Evolutionary conservation across 64 coral and sea anemone genomes (phyloP).

Genomic region (Dendrophyllia cribrosa): DNA sequence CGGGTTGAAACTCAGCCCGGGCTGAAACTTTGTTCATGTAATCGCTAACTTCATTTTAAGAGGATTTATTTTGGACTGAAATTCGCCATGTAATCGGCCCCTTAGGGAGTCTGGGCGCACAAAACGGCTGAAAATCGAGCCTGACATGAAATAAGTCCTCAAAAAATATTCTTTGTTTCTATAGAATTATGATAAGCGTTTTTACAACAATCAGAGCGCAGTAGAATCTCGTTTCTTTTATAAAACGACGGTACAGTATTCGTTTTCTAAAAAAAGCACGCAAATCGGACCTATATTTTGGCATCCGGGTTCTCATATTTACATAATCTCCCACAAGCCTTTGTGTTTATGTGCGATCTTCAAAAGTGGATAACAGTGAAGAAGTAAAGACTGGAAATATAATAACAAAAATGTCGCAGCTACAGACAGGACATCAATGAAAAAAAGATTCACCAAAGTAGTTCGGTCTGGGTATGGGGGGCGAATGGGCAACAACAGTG

Average conservation of each 20-base stretch:
- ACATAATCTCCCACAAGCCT: slow-evolving; percentile 37
- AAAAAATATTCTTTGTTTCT: too few species aligned
- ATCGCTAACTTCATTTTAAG: too few species aligned
- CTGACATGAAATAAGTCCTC: too few species aligned
- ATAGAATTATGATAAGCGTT: too few species aligned
- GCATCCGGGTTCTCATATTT: slow-evolving; percentile 34
- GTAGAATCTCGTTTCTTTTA: too few species aligned
- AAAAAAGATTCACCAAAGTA: slow-evolving; percentile 40
- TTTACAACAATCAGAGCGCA: too few species aligned
- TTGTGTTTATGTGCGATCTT: neutral
- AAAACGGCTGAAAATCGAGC: too few species aligned
- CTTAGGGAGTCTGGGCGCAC: too few species aligned
- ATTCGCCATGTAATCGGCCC: too few species aligned
- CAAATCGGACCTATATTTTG: neutral
- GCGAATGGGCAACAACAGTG: neutral
- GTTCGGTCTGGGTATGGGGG: slow-evolving; percentile 33
- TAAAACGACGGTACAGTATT: neutral
- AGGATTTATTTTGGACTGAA: too few species aligned
- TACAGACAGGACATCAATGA: slow-evolving; percentile 8
- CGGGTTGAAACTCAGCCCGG: too few species aligned
- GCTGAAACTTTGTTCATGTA: too few species aligned
- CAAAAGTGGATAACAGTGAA: neutral
- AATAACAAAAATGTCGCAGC: slow-evolving; percentile 7
- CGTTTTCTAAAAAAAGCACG: neutral
- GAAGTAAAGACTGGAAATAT: neutral